These are phyloP conservation scores for Bibio marci DNA, from an alignment of 2,888 invertebrate genomes.

Conservation along the genomic window DNA sequence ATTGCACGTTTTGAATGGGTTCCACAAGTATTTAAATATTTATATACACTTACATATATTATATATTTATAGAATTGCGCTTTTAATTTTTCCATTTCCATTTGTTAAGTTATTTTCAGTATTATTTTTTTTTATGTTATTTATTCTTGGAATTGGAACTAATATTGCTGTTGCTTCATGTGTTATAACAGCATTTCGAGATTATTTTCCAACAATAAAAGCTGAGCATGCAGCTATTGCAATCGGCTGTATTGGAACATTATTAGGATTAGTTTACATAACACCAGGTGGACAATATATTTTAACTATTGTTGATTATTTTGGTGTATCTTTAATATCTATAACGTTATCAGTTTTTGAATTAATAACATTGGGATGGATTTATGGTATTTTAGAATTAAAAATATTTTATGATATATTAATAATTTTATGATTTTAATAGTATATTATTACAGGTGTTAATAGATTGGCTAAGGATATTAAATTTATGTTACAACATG, in stretches of 20 bases:
- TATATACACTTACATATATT: neutral
- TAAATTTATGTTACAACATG: slow-evolving; percentile 60
- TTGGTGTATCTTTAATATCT: slow-evolving; percentile 57
- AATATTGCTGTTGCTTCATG: slow-evolving; percentile 32
- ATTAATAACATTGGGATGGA: slow-evolving; percentile 51
- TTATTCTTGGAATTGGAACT: slow-evolving; percentile 35
- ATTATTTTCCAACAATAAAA: slow-evolving; percentile 28
- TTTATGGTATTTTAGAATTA: slow-evolving; percentile 67
- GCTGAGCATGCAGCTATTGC: slow-evolving; percentile 35
- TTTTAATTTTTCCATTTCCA: too few relatives aligned
- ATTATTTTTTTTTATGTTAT: slow-evolving; percentile 37
- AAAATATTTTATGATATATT: too few relatives aligned
- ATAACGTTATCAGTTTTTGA: slow-evolving; percentile 48
- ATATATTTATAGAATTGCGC: too few relatives aligned
- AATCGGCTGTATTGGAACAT: slow-evolving; percentile 33
- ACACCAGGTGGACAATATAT: slow-evolving; percentile 59
- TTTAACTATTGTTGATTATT: slow-evolving; percentile 50
- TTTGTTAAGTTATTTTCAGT: slow-evolving; percentile 29
- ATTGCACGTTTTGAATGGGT: slow-evolving; percentile 33
- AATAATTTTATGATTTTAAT: too few relatives aligned
- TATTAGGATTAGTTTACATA: slow-evolving; percentile 40
- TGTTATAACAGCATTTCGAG: slow-evolving; percentile 31
- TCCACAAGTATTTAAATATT: slow-evolving; percentile 29
- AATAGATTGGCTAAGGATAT: slow-evolving; percentile 51
- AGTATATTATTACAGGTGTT: too few relatives aligned